phyloP scores from a whole-genome alignment of 92 coral and sea anemone genomes.

The Porites divaricata region DNA sequence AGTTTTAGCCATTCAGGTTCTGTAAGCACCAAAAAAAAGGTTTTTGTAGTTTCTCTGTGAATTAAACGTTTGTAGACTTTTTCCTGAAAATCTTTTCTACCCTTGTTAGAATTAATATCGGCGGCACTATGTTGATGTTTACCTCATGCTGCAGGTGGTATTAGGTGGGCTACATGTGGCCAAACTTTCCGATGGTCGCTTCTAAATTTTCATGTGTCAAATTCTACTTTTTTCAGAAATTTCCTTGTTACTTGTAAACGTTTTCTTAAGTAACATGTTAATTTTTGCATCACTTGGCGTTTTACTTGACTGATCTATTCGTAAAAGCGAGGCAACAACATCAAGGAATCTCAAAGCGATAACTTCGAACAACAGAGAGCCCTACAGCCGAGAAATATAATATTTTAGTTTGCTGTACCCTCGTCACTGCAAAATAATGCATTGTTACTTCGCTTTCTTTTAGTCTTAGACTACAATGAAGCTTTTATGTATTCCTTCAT shows the following conservation, averaged over 20 bases:
- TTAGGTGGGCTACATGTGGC: constrained; percentile 49
- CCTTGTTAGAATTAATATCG: neutral
- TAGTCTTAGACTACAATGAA: neutral
- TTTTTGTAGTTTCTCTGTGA: neutral
- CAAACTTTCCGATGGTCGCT: neutral
- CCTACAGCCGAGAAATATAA: no score
- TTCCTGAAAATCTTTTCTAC: neutral
- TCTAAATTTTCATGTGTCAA: neutral
- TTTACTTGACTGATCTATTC: neutral
- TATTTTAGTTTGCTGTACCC: no score
- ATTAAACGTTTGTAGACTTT: neutral
- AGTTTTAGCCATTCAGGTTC: no score
- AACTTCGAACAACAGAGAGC: neutral
- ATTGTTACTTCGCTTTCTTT: neutral
- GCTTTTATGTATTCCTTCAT: neutral
- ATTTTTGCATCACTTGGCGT: neutral
- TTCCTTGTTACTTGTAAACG: neutral
- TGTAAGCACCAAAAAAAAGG: no score
- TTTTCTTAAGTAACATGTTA: neutral
- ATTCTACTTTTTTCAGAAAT: neutral
- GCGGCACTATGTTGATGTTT: neutral
- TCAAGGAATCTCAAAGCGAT: neutral
- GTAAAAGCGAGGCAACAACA: no score
- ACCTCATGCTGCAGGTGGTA: constrained; percentile 32
- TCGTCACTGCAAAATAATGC: no score